Evolutionary conservation across 2,888 invertebrate genomes (phyloP), one percentile per base, ranked within the genome.

Genomic region (Lasiommata megera): DNA sequence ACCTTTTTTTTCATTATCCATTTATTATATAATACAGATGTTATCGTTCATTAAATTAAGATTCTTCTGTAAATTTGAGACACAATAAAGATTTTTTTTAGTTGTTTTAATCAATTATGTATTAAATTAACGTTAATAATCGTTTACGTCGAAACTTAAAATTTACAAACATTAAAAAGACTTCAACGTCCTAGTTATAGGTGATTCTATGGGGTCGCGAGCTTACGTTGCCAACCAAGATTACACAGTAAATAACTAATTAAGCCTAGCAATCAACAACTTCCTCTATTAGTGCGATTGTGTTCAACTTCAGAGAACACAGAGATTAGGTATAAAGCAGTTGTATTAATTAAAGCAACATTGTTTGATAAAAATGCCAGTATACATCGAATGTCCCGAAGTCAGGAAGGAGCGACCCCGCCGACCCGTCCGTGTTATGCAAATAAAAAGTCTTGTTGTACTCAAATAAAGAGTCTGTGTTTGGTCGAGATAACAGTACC

Each of bases 331-430:
- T 61, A 47, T 60, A 44, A 72, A 55, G 50, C 58, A 48, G 43
- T 48, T 46, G 41, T 67, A 68, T 79, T 79, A 78, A 78, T 77
- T 76, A 73, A 72, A 65, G 71, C 77, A 77, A 84, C 79, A 74
- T 70, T 82, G 80, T 84, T 85, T 80, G 78, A 77, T 67, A 60
- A 59, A 72, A 74, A 74, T 46, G 12, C 46, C 11, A 14, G 31
- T 18, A 41, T 18, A 41, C 78, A 77, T 73, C 73, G 83, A 79
- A 79, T 53, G 48, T 62, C 76, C 76, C 73, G 70, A 72, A 73
- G 76, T 65, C 79, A 86, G 88, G 88, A 89, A 88, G 77, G 73
- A 58, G 76, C 60, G 84, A 84, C 86, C 85, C 62, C 56, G 31
- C n/a, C 63, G 80, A 83, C 85, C 76, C 11, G 65, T 68, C 70